A percentile compares a stretch with the other conserved stretches of the same genome.
Conservation (phyloP, 2,113 vertebrate genomes). For the Lates calcarifer region DNA sequence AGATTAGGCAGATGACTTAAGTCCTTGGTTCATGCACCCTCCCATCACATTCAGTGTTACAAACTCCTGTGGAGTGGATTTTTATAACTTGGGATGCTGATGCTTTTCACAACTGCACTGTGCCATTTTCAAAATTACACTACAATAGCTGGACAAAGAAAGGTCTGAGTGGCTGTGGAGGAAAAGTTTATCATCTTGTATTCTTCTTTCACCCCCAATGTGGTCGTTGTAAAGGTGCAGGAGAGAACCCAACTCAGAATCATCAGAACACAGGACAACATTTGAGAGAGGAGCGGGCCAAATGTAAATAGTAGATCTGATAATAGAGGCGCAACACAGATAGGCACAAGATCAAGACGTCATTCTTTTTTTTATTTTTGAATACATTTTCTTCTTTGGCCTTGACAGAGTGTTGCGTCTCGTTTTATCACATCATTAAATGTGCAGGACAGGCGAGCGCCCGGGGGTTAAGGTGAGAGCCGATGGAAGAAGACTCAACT, state of each 20-base stretch:
- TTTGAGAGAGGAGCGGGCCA: conserved; percentile 6
- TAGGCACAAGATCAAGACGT: conserved; percentile 10
- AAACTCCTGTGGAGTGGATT: conserved; percentile 20
- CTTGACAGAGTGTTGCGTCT: conserved; percentile 14
- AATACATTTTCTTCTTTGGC: conserved; percentile 25
- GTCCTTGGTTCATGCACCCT: conserved; percentile 5
- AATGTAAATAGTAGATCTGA: conserved; percentile 28
- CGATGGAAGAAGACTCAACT: conserved; percentile 27
- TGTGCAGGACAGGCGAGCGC: conserved; percentile 10
- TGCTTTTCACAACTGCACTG: conserved; percentile 16
- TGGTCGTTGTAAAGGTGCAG: conserved; percentile 15
- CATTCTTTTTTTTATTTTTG: conserved; percentile 13
- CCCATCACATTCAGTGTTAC: conserved; percentile 12
- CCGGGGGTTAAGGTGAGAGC: conserved; percentile 24
- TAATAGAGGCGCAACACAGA: conserved; percentile 19
- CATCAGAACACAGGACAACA: conserved; percentile 10
- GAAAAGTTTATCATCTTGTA: conserved; percentile 7
- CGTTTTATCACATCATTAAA: conserved; percentile 37
- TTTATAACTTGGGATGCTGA: conserved; percentile 1
- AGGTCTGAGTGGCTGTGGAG: conserved; percentile 4
- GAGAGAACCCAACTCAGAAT: conserved; percentile 10
- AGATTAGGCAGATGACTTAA: conserved; percentile 25
- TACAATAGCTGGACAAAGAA: conserved; percentile 22
- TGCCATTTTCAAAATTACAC: conserved; percentile 39
- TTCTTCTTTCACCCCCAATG: background rate